Base-by-base conservation (phyloP, 2,113 vertebrate species). In the Tricholaema leucomelas region DNA sequence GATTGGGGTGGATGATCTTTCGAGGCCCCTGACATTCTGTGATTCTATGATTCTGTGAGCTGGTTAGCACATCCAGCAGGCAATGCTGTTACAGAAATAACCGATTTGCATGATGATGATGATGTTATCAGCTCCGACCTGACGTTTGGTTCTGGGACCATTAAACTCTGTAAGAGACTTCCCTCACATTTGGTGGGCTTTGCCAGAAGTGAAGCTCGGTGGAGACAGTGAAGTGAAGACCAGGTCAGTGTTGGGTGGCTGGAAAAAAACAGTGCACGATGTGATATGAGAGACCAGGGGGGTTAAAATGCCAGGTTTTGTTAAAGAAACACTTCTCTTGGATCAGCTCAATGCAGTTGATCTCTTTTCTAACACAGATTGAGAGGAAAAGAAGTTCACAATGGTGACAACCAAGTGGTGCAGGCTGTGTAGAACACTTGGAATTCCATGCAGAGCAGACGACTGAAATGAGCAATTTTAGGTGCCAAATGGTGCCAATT, bases 71-170 rank as follows among this genome's bases (percentile, higher is more conserved):
- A 12, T 21, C 21, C 61, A 42, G 35, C 35, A 48, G 50, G 66
- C 8, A 18, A 4, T 0, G 46, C 0, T 38, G 38, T 28, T 56
- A 21, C 46, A 56, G 78, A 40, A 54, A 54, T 2, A 25, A 72
- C 40, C 0, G 2, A 1, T 12, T 17, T 65, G 21, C 0, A 4
- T 3, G 9, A 56, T 4, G 20, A 56, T 4, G 20, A 9, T 30
- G 64, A 44, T 74, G 60, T 9, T 42, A 15, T 20, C 60, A 11
- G 11, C 36, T 64, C 19, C 56, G 59, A 50, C 2, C 11, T 9
- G n/a, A 38, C 0, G 0, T 70, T 36, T 33, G 60, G 24, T 23
- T 73, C 63, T 60, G 71, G 66, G 35, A 9, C 8, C 8, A 0
- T 17, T 21, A 25, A 48, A 28, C 30, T 48, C 50, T 10, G 18